Conservation (phyloP, 2,113 vertebrate genomes). For the Poeciliopsis turrubarensis region DNA sequence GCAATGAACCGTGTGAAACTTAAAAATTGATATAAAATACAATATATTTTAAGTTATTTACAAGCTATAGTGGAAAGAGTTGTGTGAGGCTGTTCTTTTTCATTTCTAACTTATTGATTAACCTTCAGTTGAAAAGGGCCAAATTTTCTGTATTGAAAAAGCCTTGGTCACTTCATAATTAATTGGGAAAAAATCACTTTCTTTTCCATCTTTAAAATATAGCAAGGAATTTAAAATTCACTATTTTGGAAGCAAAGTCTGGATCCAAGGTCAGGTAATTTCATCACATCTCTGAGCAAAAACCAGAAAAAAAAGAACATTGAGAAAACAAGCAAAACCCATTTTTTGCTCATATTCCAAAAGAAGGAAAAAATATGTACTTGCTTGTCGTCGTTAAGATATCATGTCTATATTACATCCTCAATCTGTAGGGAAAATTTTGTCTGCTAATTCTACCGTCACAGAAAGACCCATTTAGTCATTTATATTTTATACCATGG, state of each 20-base stretch:
- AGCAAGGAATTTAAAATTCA: conserved; percentile 11
- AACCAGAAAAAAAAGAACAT: background rate
- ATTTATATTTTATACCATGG: conserved; percentile 75
- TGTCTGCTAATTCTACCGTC: conserved; percentile 67
- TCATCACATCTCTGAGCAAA: background rate
- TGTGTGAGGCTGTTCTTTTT: background rate
- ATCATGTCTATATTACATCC: conserved; percentile 50
- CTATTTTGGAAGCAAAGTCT: conserved; percentile 20
- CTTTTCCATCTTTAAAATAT: background rate
- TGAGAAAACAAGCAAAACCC: conserved; percentile 22
- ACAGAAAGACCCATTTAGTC: conserved; percentile 65
- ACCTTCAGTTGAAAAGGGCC: background rate
- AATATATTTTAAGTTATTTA: background rate
- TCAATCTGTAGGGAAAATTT: conserved; percentile 65
- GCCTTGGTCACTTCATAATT: background rate
- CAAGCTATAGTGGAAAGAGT: background rate
- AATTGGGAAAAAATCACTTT: background rate
- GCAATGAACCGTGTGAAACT: no score
- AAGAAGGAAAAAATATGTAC: conserved; percentile 50
- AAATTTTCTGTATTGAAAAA: conserved; percentile 11
- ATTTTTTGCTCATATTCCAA: conserved; percentile 30
- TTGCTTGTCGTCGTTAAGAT: conserved; percentile 72
- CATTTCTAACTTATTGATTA: background rate
- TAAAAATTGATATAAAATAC: background rate
- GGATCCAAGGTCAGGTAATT: conserved; percentile 43